These are phyloP conservation scores for Sesamia inferens DNA, from an alignment of 2,888 invertebrate species.

Conservation along the genomic window DNA sequence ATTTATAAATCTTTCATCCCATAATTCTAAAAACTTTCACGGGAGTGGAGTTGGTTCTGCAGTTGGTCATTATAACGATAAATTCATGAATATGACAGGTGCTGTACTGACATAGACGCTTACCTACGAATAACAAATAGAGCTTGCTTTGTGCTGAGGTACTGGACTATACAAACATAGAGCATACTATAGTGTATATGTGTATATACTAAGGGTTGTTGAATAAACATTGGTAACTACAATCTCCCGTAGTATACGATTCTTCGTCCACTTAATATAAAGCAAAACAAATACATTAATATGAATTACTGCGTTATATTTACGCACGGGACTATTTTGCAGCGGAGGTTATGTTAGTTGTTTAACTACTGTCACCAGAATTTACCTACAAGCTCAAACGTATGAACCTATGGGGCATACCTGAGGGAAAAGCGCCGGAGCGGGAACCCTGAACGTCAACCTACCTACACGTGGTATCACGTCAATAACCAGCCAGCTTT, in stretches of 20 bases:
- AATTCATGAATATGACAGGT: constrained; percentile 53
- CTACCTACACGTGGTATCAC: constrained; percentile 1
- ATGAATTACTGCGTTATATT: constrained; percentile 19
- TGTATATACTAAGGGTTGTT: constrained; percentile 12
- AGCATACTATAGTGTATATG: neutral
- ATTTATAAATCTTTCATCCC: constrained; percentile 16
- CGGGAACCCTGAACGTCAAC: constrained; percentile 16
- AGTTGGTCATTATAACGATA: constrained; percentile 41
- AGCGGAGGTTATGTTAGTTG: neutral
- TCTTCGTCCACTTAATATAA: constrained; percentile 2
- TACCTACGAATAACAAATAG: constrained; percentile 50
- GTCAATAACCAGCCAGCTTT: neutral
- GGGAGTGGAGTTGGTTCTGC: constrained; percentile 29
- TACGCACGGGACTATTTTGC: neutral
- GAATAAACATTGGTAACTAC: constrained; percentile 36
- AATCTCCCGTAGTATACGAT: neutral
- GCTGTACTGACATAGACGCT: constrained; percentile 30
- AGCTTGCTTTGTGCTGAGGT: constrained; percentile 39
- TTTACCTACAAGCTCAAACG: constrained; percentile 21
- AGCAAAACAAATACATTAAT: constrained; percentile 21
- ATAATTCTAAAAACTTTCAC: constrained; percentile 32
- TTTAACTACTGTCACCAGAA: neutral
- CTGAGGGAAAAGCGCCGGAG: constrained; percentile 47
- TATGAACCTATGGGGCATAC: neutral
- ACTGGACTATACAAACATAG: constrained; percentile 24